Base-by-base conservation (phyloP, 2,888 invertebrate genomes). In the Alentia gelatinosa region DNA sequence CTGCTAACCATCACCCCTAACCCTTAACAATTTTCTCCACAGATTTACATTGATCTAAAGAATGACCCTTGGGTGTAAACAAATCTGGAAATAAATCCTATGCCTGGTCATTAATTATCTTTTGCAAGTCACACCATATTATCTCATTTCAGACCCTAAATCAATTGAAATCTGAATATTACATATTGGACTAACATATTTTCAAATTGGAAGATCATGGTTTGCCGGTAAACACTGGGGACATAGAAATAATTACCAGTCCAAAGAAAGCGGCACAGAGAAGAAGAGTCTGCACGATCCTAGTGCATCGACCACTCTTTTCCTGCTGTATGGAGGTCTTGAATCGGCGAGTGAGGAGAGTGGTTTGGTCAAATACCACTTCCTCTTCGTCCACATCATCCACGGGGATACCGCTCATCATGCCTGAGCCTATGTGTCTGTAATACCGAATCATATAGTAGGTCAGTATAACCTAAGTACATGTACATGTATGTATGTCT, bases 241-340 rank as follows among this genome's bases (percentile, higher is more conserved):
- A n/a, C n/a, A n/a, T n/a, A n/a, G n/a, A 19, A 26, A 63, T 19
- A 83, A 84, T 50, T 56, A 96, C 96, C 95, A 96, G 92, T 42
- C 95, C 96, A 93, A 96, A 95, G 91, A 96, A 96, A 7, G 96
- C 95, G 30, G 96, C 93, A 74, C 96, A 96, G 0, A 96, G 94
- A 56, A 95, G 95, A 1, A 95, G 91, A n/a, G 96, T 96, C 91
- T 95, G 95, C 15, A 94, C 93, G 91, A 96, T 68, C 95, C 94
- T 90, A 94, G 93, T 89, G 93, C 94, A 50, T 94, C 94, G 86
- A 92, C 93, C 39, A 23, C 39, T 4, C 37, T 39, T 9, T 93
- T 93, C 30, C 92, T 89, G 40, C 35, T 47, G 75, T 1, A 19
- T 1, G 12, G 92, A 92, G 23, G 93, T 89, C 91, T 94, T 94